Percentiles rank a stretch among this genome's conserved stretches.
Conservation (phyloP, 2,888 invertebrate genomes). For the Cepaea hortensis region DNA sequence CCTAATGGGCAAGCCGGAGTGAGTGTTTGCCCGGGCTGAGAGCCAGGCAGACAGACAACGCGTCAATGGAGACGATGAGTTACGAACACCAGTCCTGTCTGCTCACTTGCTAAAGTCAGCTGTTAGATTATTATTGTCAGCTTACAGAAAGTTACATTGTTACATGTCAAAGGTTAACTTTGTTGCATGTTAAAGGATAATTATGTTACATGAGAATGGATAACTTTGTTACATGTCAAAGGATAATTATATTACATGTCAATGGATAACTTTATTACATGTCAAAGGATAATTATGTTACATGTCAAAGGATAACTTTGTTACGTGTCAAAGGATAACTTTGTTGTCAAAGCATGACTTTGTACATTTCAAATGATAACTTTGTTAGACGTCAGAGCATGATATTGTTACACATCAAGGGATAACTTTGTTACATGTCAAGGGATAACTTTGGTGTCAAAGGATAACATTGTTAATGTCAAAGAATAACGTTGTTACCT, state of each 20-base stretch:
- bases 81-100: slow-evolving; percentile 10
- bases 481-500: not conserved
- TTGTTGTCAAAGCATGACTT: no score
- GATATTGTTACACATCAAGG: not conserved
- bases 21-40: not conserved
- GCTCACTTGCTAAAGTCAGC: slow-evolving; percentile 26
- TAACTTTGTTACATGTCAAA: not conserved
- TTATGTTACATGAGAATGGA: not conserved
- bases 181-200: not conserved
- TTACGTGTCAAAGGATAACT: not conserved
- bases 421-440: not conserved
- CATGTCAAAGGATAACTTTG: not conserved
- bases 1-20: slow-evolving; percentile 9
- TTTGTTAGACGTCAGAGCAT: not conserved
- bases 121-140: not conserved
- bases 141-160: not conserved
- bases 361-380: no score
- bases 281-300: not conserved
- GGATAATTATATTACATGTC: not conserved
- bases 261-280: not conserved
- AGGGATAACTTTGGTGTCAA: not conserved
- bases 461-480: not conserved
- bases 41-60: not conserved
- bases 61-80: not conserved
- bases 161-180: not conserved